Evolutionary conservation across 2,888 invertebrate genomes (phyloP).

Genomic region (Ichneumoninae sp.): DNA sequence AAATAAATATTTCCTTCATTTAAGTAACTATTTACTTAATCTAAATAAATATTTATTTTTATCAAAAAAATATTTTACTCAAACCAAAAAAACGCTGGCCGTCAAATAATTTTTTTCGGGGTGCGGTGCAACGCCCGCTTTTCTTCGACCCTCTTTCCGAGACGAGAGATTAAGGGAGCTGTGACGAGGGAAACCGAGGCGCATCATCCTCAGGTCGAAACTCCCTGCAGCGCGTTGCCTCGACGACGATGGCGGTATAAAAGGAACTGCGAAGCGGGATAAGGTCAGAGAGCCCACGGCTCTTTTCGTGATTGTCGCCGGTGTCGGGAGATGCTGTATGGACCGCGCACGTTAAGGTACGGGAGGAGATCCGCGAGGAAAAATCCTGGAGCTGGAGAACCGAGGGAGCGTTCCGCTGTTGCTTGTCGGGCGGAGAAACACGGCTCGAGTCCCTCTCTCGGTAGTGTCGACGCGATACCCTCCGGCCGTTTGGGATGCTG

Average conservation of each 20-base stretch:
- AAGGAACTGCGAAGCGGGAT: slow-evolving; percentile 61
- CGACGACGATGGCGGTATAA: slow-evolving; percentile 60
- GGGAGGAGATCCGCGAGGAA: slow-evolving; percentile 11
- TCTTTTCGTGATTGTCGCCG: slow-evolving; percentile 61
- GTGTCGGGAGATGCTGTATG: slow-evolving; percentile 5
- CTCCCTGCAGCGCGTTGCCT: slow-evolving; percentile 37
- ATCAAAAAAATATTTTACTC: no score
- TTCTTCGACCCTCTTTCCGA: slow-evolving; percentile 32
- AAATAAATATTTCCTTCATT: no score
- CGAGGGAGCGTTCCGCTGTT: slow-evolving; percentile 53
- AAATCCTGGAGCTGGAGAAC: slow-evolving; percentile 54
- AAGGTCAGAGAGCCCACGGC: slow-evolving; percentile 62
- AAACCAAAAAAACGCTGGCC: no score
- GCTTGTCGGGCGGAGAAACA: slow-evolving; percentile 28
- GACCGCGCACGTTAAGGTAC: slow-evolving; percentile 16
- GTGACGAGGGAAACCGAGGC: slow-evolving; percentile 45
- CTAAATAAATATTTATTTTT: no score
- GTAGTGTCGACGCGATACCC: slow-evolving; percentile 52
- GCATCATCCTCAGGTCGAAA: slow-evolving; percentile 30
- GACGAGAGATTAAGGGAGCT: slow-evolving; percentile 42
- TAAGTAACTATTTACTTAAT: no score
- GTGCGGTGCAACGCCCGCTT: slow-evolving; percentile 12
- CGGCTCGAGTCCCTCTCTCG: slow-evolving; percentile 32
- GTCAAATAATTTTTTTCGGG: no score
- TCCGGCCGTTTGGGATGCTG: slow-evolving; percentile 48